Evolutionary conservation across 2,888 invertebrate genomes (phyloP).

Genomic region (Pandemis corylana): DNA sequence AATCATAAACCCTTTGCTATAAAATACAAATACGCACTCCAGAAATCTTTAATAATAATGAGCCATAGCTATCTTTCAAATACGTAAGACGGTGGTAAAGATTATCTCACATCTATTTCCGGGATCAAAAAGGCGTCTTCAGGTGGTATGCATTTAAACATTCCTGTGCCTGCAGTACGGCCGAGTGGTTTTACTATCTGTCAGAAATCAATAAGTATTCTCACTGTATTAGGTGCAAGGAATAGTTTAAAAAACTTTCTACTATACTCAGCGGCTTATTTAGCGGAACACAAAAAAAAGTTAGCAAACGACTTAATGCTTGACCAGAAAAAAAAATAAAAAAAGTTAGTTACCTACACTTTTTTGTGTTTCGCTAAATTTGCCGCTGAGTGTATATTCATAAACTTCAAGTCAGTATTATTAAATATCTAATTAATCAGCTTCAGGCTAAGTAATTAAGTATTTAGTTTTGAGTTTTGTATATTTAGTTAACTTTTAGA

Average conservation of each 20-base stretch:
- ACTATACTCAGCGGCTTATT: no score
- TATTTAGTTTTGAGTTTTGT: no score
- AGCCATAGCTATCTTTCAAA: background rate
- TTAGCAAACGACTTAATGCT: no score
- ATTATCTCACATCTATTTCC: constrained; percentile 70
- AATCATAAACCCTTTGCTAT: constrained; percentile 85
- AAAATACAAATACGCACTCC: constrained; percentile 31
- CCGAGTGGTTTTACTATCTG: constrained; percentile 86
- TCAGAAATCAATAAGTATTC: constrained; percentile 10
- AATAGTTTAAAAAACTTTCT: background rate
- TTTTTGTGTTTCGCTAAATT: no score
- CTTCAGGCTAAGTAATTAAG: no score
- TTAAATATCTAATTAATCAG: no score
- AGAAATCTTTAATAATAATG: background rate
- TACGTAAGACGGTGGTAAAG: background rate
- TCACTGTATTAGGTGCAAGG: background rate
- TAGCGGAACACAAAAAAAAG: no score
- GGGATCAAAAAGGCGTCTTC: constrained; percentile 85
- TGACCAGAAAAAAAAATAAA: no score
- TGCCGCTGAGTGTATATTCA: no score
- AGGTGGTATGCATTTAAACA: constrained; percentile 81
- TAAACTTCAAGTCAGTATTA: no score
- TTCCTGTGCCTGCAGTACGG: constrained; percentile 79
- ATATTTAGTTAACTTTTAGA: no score
- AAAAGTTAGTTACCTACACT: no score